A percentile compares a stretch with the other conserved stretches of the same genome.
Conservation (phyloP, 2,888 invertebrate genomes). For the Rapana venosa region DNA sequence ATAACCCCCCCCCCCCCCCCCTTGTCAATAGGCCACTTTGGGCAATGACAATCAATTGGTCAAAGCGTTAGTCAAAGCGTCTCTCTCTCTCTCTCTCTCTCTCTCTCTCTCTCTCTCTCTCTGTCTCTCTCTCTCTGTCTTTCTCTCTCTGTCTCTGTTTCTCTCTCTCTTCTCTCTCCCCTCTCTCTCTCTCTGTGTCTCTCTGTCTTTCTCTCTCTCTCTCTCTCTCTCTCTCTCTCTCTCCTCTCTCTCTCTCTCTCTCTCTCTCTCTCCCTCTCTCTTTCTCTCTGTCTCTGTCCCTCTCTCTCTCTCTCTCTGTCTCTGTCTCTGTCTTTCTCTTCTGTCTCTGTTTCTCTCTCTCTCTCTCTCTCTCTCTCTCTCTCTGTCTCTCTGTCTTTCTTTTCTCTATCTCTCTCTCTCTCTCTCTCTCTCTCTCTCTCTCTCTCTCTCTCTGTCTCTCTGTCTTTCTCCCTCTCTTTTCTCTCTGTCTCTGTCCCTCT, state of each 20-base stretch:
- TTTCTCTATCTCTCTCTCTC: neutral
- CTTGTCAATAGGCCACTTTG: no score
- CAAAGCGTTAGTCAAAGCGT: no score
- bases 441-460: neutral
- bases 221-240: neutral
- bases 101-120: neutral
- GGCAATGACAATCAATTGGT: no score
- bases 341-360: neutral
- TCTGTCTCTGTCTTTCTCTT: neutral
- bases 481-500: constrained; percentile 20
- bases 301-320: neutral
- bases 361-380: neutral
- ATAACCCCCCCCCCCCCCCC: no score
- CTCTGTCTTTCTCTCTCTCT: neutral
- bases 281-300: neutral
- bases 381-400: neutral
- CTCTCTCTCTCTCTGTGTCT: neutral
- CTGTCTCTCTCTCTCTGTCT: neutral
- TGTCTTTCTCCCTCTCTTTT: neutral
- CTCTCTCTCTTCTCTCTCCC: neutral
- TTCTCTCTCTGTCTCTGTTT: neutral
- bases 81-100: neutral
- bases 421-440: neutral
- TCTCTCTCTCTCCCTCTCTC: constrained; percentile 5
- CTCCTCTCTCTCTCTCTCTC: neutral